Base-by-base conservation (phyloP, 2,113 vertebrate genomes). In the Psilopsiagon aymara region DNA sequence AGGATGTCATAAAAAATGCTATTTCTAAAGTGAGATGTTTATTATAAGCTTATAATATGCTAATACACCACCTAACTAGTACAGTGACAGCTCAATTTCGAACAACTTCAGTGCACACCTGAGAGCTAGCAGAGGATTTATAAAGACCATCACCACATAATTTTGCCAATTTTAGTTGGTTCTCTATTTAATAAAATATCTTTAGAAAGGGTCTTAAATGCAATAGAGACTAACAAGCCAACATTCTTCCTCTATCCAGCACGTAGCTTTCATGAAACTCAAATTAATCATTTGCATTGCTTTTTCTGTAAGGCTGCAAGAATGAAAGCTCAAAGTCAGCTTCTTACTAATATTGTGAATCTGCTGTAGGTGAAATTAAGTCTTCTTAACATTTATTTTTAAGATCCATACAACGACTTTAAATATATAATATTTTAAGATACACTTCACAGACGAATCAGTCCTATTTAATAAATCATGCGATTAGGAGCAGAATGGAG, bases 131-230 rank as follows among this genome's bases (percentile, higher is more conserved):
- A 90, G 20, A 95, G 7, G 24, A 69, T 53, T 82, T 94, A 59
- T 46, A 91, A 97, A 86, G 79, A 94, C 66, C 57, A 95, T 79
- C 17, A 17, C 69, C 27, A 8, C 31, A 73, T 87, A 92, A 94
- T 90, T 97, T 96, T 93, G 60, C 59, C 96, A 94, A 79, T 17
- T 21, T 94, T 92, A 96, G 67, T 91, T 68, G 25, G 11, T 82
- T 94, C 11, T 89, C 41, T 79, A 51, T 67, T 93, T 81, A 91
- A 93, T 90, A 97, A 95, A 94, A 90, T 18, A 37, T 94, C 83
- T 96, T 69, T 73, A 80, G 51, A 94, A 96, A 94, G 47, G 43
- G 49, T 41, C 24, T 94, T 96, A 97, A 97, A 88, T 89, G 43
- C 43, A 97, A 46, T 24, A 63, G 62, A 71, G 29, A 49, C 87